A percentile compares a stretch with the other conserved stretches of the same genome.
phyloP scores from a whole-genome alignment of 2,797 vertebrate species.

The Pseudochirops corinnae region DNA sequence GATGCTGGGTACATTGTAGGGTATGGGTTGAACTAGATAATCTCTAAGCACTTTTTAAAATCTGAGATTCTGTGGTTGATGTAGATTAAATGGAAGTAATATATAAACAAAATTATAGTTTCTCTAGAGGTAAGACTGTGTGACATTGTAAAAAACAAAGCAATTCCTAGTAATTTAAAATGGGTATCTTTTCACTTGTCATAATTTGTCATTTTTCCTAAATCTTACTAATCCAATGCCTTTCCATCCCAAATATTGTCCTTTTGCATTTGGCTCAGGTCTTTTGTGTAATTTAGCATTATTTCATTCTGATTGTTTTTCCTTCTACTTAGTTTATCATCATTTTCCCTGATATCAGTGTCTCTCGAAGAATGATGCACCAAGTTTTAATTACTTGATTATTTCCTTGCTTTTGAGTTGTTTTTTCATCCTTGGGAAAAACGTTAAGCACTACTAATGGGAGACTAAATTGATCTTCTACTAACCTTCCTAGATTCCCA shows the following conservation, averaged over 20 bases:
- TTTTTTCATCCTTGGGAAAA: slow-evolving; percentile 77
- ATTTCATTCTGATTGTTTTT: slow-evolving; percentile 50
- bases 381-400: slow-evolving; percentile 68
- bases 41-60: background rate
- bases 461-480: slow-evolving; percentile 63
- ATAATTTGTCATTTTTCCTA: slow-evolving; percentile 65
- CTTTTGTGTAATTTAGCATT: slow-evolving; percentile 55
- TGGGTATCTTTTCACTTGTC: slow-evolving; percentile 62
- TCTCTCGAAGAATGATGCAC: slow-evolving; percentile 49
- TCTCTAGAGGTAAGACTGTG: background rate
- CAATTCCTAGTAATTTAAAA: slow-evolving; percentile 14
- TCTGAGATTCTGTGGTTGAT: background rate
- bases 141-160: slow-evolving; percentile 34
- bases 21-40: background rate
- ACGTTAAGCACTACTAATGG: slow-evolving; percentile 69
- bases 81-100: background rate
- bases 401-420: slow-evolving; percentile 82
- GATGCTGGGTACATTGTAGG: background rate
- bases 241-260: slow-evolving; percentile 60
- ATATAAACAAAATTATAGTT: background rate
- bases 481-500: slow-evolving; percentile 69
- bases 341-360: slow-evolving; percentile 56
- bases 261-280: slow-evolving; percentile 58
- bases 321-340: slow-evolving; percentile 46
- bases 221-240: slow-evolving; percentile 59